Percentiles rank a stretch among this genome's conserved stretches.
Conservation (phyloP, 2,797 vertebrate species). For the Miichthys miiuy region DNA sequence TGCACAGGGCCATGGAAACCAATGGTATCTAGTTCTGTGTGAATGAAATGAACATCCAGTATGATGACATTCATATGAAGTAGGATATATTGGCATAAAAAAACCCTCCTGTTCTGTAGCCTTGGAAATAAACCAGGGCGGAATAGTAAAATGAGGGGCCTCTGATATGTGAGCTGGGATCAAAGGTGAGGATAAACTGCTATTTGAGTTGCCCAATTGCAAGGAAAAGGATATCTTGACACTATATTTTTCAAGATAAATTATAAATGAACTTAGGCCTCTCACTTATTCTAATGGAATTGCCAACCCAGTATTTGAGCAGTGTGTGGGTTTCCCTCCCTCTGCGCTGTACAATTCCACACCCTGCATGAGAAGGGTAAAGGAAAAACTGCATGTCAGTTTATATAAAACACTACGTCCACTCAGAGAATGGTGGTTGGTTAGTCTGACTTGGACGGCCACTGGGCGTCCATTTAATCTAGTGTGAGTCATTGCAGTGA, state of each 20-base stretch:
- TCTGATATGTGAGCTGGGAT: constrained; percentile 48
- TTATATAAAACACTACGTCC: constrained; percentile 63
- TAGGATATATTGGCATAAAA: constrained; percentile 23
- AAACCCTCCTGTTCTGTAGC: constrained; percentile 19
- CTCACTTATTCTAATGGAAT: constrained; percentile 56
- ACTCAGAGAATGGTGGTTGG: constrained; percentile 50
- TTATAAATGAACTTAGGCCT: constrained; percentile 51
- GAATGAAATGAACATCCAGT: constrained; percentile 53
- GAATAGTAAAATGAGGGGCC: constrained; percentile 38
- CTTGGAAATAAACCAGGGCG: constrained; percentile 54
- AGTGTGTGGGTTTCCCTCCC: constrained; percentile 49
- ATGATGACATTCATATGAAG: constrained; percentile 40
- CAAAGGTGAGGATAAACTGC: constrained; percentile 51
- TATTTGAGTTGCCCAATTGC: constrained; percentile 33
- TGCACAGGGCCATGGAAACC: constrained; percentile 64
- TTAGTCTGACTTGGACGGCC: constrained; percentile 53
- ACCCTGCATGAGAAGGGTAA: constrained; percentile 47
- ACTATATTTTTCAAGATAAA: constrained; percentile 52
- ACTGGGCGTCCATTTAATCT: constrained; percentile 57
- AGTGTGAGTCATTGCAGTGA: constrained; percentile 70
- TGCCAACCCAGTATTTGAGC: constrained; percentile 48
- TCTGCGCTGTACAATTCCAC: constrained; percentile 50
- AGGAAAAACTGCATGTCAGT: constrained; percentile 60
- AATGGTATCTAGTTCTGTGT: constrained; percentile 50
- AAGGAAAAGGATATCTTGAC: constrained; percentile 42